These are phyloP conservation scores for Malacoctenus gilli DNA, from an alignment of 2,797 vertebrate species.

Conservation along the genomic window DNA sequence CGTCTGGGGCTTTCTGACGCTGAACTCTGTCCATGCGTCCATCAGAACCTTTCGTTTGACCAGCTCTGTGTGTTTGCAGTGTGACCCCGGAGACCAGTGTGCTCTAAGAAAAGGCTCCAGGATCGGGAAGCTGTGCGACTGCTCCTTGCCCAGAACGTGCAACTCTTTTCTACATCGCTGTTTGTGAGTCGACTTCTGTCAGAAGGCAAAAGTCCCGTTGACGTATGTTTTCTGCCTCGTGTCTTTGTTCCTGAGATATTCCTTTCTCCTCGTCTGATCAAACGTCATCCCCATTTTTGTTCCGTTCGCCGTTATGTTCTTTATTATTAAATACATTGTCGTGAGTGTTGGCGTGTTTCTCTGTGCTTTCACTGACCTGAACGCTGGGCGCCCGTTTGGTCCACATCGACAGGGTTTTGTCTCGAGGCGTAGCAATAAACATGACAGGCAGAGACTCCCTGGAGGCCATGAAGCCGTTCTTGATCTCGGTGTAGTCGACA, in stretches of 20 bases:
- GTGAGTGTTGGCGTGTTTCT: conserved; percentile 2
- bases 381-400: conserved; percentile 86
- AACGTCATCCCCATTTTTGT: conserved; percentile 15
- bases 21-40: too few species aligned
- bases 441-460: conserved; percentile 88
- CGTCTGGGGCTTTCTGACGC: neutral
- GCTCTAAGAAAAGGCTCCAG: conserved; percentile 80
- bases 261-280: neutral
- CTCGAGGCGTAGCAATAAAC: conserved; percentile 93
- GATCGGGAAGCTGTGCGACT: conserved; percentile 83
- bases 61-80: conserved; percentile 70
- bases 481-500: conserved; percentile 88
- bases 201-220: neutral
- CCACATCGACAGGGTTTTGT: conserved; percentile 89
- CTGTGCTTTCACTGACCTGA: conserved; percentile 82
- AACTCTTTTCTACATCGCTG: conserved; percentile 82
- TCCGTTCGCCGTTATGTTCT: neutral
- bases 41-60: too few species aligned
- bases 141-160: conserved; percentile 77
- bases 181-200: conserved; percentile 61
- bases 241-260: neutral
- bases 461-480: conserved; percentile 87
- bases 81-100: conserved; percentile 76
- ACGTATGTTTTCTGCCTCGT: neutral
- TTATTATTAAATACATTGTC: conserved; percentile 40